phyloP scores from a whole-genome alignment of 2,888 invertebrate species.

The Drosophila rubida region DNA sequence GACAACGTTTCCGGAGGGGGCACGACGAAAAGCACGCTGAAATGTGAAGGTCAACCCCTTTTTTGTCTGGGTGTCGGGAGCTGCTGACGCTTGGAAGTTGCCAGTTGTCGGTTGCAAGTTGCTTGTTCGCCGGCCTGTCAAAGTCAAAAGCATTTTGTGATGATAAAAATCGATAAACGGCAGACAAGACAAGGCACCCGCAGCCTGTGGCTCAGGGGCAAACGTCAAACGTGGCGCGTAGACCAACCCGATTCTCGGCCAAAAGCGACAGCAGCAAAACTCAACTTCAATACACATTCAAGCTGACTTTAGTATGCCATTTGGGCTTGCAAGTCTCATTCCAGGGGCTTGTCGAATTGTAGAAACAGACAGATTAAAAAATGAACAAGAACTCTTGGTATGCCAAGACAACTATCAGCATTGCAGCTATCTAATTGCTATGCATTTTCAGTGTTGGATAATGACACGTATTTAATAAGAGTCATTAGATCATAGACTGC shows the following conservation, averaged over 20 bases:
- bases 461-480: constrained; percentile 43
- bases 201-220: constrained; percentile 42
- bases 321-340: constrained; percentile 37
- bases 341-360: constrained; percentile 69
- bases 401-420: constrained; percentile 30
- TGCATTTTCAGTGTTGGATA: constrained; percentile 37
- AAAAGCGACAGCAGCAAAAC: constrained; percentile 30
- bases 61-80: constrained; percentile 42
- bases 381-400: constrained; percentile 29
- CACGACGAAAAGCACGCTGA: constrained; percentile 17
- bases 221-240: constrained; percentile 22
- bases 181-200: constrained; percentile 44
- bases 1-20: constrained; percentile 46
- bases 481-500: constrained; percentile 63
- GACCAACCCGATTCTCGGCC: constrained; percentile 60
- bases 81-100: constrained; percentile 12
- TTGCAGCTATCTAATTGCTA: constrained; percentile 36
- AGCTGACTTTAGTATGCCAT: constrained; percentile 44
- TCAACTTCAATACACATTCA: constrained; percentile 23
- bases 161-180: constrained; percentile 74
- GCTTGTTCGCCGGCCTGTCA: constrained; percentile 53
- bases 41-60: constrained; percentile 76
- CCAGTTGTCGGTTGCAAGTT: constrained; percentile 1
- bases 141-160: constrained; percentile 61
- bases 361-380: constrained; percentile 8